A percentile compares a stretch with the other conserved stretches of the same genome.
Evolutionary conservation across 2,113 vertebrate genomes (phyloP).

Genomic region (Chaetops frenatus): DNA sequence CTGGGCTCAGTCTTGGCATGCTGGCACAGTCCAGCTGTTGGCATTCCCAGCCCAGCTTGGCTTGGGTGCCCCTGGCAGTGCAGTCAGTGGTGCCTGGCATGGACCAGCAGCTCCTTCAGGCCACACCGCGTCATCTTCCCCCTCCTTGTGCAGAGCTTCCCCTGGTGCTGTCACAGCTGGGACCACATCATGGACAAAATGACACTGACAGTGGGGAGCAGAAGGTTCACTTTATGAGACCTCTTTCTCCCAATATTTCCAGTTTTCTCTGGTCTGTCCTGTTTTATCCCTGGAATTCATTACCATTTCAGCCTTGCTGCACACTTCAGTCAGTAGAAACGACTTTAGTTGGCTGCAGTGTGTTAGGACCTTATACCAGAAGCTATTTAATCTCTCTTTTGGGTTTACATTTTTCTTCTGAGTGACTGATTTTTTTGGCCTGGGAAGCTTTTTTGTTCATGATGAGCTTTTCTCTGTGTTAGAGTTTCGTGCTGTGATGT

Average conservation of each 20-base stretch:
- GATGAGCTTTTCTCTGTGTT: neutral
- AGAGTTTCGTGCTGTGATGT: neutral
- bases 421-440: neutral
- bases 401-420: neutral
- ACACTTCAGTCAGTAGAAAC: neutral
- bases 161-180: neutral
- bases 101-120: neutral
- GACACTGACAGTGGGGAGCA: neutral
- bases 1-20: neutral
- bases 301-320: neutral
- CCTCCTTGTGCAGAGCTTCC: neutral
- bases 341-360: neutral
- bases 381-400: neutral
- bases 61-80: neutral
- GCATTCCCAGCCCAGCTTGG: neutral
- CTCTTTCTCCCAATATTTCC: neutral
- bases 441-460: neutral
- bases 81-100: neutral
- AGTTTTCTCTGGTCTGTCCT: neutral
- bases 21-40: neutral
- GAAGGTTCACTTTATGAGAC: neutral
- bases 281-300: neutral
- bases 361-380: neutral
- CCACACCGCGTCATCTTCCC: fast-evolving
- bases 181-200: neutral